These are phyloP conservation scores for Montipora sp. DNA, from an alignment of 64 coral and sea anemone genomes.

Conservation along the genomic window DNA sequence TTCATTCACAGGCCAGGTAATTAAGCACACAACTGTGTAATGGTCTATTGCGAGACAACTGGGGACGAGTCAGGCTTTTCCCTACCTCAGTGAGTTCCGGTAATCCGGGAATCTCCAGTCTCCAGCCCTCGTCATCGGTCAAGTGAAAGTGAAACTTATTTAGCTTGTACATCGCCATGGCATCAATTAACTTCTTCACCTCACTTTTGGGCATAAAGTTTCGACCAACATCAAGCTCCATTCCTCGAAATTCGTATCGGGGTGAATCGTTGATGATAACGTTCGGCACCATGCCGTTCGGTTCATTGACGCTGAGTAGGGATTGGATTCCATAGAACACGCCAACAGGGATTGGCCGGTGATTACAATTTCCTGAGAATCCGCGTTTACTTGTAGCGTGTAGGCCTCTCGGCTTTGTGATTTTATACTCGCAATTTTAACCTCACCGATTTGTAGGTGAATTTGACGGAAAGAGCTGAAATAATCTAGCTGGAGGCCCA, in stretches of 20 bases:
- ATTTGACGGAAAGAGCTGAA: conserved; percentile 52
- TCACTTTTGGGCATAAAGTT: conserved; percentile 82
- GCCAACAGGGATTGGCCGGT: conserved; percentile 34
- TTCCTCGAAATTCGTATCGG: conserved; percentile 75
- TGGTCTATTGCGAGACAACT: too few relatives aligned
- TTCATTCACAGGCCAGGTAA: too few relatives aligned
- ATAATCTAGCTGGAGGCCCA: not conserved
- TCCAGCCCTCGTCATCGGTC: conserved; percentile 90
- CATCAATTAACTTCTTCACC: conserved; percentile 74
- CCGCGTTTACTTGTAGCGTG: conserved; percentile 18
- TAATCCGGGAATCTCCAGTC: conserved; percentile 86
- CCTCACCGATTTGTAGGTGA: conserved; percentile 40
- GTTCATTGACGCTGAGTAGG: conserved; percentile 63
- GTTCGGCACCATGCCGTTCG: conserved; percentile 45
- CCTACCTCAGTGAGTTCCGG: conserved; percentile 73
- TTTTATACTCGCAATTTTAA: conserved; percentile 27
- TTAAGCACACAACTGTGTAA: too few relatives aligned
- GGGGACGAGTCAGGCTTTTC: not conserved
- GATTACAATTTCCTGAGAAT: conserved; percentile 24
- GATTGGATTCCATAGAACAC: conserved; percentile 89
- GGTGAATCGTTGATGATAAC: conserved; percentile 79
- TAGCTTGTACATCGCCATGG: conserved; percentile 82
- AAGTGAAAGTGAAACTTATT: conserved; percentile 89
- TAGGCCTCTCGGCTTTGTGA: conserved; percentile 59
- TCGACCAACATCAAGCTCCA: conserved; percentile 86